Percentiles rank a stretch among this genome's conserved stretches.
phyloP scores from a whole-genome alignment of 1,140 invertebrate species.

The Drosophila pallidifrons region DNA sequence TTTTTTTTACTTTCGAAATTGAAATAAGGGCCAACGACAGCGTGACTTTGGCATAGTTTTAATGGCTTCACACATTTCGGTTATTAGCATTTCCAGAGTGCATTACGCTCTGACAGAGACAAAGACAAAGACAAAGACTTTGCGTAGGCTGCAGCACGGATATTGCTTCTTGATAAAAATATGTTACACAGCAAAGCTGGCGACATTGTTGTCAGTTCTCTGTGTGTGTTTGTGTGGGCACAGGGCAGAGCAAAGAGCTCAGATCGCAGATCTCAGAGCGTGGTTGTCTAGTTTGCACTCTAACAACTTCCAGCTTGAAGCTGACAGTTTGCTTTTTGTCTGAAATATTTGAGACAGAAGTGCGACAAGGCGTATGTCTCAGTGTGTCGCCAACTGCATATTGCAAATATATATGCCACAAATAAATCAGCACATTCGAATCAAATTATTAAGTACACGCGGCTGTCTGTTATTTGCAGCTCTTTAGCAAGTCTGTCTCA shows the following conservation, averaged over 20 bases:
- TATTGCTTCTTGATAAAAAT: conserved; percentile 51
- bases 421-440: conserved; percentile 12
- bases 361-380: conserved; percentile 47
- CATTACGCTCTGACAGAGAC: neutral
- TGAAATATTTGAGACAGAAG: conserved; percentile 61
- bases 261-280: conserved; percentile 31
- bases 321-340: conserved; percentile 54
- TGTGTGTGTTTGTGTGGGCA: conserved; percentile 57
- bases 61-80: conserved; percentile 53
- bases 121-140: conserved; percentile 20
- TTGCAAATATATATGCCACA: conserved; percentile 24
- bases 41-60: conserved; percentile 80
- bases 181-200: conserved; percentile 57
- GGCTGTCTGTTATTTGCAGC: neutral
- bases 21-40: conserved; percentile 47
- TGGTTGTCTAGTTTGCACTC: conserved; percentile 75
- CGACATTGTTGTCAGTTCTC: conserved; percentile 62
- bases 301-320: conserved; percentile 65
- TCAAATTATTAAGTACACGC: conserved; percentile 13
- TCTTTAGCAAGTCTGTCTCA: neutral
- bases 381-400: conserved; percentile 25
- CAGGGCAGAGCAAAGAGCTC: conserved; percentile 2
- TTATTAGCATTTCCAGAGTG: conserved; percentile 47
- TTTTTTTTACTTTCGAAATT: conserved; percentile 32
- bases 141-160: conserved; percentile 52